These are phyloP conservation scores for Panopea generosa DNA, from an alignment of 2,888 invertebrate genomes.

Conservation along the genomic window DNA sequence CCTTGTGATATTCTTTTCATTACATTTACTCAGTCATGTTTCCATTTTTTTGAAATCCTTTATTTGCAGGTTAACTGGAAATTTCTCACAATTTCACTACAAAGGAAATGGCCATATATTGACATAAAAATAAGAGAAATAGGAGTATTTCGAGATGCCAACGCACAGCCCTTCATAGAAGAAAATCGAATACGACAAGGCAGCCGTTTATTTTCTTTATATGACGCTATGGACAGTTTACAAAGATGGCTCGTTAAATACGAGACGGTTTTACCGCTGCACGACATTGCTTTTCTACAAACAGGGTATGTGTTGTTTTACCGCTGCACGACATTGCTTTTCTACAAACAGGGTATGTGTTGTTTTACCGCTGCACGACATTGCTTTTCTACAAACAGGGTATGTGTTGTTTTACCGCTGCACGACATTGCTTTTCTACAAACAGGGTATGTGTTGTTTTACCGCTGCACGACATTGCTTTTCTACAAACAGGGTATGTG, in stretches of 20 bases:
- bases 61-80: slow-evolving; percentile 74
- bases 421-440: slow-evolving; percentile 74
- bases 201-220: slow-evolving; percentile 70
- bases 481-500: slow-evolving; percentile 76
- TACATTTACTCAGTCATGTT: too few species aligned
- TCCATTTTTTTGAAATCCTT: too few species aligned
- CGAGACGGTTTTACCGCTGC: slow-evolving; percentile 67
- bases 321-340: slow-evolving; percentile 73
- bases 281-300: slow-evolving; percentile 73
- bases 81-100: slow-evolving; percentile 70
- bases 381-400: slow-evolving; percentile 75
- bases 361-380: slow-evolving; percentile 69
- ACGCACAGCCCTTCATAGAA: slow-evolving; percentile 78
- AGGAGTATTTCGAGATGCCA: slow-evolving; percentile 74
- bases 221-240: slow-evolving; percentile 73
- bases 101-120: slow-evolving; percentile 70
- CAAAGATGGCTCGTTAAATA: slow-evolving; percentile 71
- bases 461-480: slow-evolving; percentile 71
- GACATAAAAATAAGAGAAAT: slow-evolving; percentile 74
- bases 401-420: slow-evolving; percentile 64
- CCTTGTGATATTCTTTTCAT: too few species aligned
- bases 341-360: slow-evolving; percentile 74
- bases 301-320: slow-evolving; percentile 71
- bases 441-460: slow-evolving; percentile 72
- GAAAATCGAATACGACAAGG: slow-evolving; percentile 70